Conservation (phyloP, 2,113 vertebrate genomes). For the Bubalus kerabau region DNA sequence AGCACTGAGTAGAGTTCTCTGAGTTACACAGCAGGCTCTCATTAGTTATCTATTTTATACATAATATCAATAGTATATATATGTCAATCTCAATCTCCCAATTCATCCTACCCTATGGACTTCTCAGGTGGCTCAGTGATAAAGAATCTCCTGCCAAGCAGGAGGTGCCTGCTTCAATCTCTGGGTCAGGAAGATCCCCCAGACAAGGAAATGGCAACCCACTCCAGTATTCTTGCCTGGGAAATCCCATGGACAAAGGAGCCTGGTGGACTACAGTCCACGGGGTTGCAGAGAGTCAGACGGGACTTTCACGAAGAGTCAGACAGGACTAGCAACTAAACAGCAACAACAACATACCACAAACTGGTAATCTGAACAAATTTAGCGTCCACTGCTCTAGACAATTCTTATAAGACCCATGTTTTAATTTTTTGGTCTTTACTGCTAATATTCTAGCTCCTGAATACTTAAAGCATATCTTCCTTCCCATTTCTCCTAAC, state of each 20-base stretch:
- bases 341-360: not conserved
- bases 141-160: not conserved
- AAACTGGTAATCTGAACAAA: slow-evolving; percentile 4
- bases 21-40: not conserved
- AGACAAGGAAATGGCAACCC: not conserved
- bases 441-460: not conserved
- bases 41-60: not conserved
- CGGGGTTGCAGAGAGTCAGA: not conserved
- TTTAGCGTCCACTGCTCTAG: not conserved
- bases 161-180: not conserved
- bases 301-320: not conserved
- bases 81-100: not conserved
- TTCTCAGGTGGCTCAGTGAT: not conserved
- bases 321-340: not conserved
- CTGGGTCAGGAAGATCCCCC: not conserved
- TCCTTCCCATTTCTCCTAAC: not conserved
- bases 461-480: not conserved
- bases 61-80: not conserved
- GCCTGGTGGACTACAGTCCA: not conserved
- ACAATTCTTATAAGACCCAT: not conserved
- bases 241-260: not conserved
- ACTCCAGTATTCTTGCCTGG: not conserved
- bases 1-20: not conserved
- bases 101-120: not conserved
- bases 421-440: not conserved